A percentile compares a stretch with the other conserved stretches of the same genome.
These are phyloP conservation scores for Ormia ochracea DNA, from an alignment of 2,888 invertebrate species.

Conservation along the genomic window DNA sequence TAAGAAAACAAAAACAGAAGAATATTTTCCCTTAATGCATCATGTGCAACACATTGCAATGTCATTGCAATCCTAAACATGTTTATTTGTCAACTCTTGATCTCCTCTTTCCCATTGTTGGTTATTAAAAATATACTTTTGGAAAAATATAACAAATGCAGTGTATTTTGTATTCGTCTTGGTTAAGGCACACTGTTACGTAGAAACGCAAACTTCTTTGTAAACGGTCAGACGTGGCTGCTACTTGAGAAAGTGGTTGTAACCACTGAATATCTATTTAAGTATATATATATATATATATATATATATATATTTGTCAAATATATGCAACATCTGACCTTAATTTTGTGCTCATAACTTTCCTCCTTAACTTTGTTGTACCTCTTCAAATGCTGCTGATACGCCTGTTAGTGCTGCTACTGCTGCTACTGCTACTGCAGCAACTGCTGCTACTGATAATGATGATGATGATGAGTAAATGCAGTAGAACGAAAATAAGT, in stretches of 20 bases:
- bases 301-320: not conserved
- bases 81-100: too few species aligned
- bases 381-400: not conserved
- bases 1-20: too few species aligned
- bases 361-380: not conserved
- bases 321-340: not conserved
- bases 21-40: too few species aligned
- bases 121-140: conserved; percentile 5
- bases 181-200: too few species aligned
- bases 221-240: not conserved
- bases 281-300: not conserved
- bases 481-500: conserved; percentile 38
- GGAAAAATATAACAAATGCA: not conserved
- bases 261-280: not conserved
- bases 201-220: not conserved
- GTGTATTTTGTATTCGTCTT: conserved; percentile 3
- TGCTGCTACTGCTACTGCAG: not conserved
- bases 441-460: not conserved
- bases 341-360: not conserved
- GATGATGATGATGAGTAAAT: conserved; percentile 12
- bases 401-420: not conserved
- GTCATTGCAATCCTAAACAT: too few species aligned
- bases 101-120: too few species aligned
- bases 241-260: not conserved
- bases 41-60: too few species aligned